These are phyloP conservation scores for Rhodeus uyekii DNA, from an alignment of 2,797 vertebrate species.

Conservation along the genomic window DNA sequence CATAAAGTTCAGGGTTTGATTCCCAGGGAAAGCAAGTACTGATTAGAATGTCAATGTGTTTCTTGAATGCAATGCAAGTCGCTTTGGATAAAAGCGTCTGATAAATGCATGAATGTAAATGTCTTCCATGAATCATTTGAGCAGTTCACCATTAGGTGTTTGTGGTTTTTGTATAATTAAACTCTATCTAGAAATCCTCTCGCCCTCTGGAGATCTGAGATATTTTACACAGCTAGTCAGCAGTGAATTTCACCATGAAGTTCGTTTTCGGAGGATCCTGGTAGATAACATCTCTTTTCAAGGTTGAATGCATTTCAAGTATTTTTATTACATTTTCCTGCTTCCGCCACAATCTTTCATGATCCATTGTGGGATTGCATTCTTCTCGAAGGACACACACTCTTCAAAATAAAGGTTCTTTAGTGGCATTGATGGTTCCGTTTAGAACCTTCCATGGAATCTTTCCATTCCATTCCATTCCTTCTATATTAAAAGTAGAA, in stretches of 20 bases:
- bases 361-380: background rate
- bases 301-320: background rate
- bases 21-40: too few species aligned
- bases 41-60: too few species aligned
- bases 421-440: background rate
- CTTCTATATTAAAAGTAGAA: too few species aligned
- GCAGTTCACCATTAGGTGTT: background rate
- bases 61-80: too few species aligned
- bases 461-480: too few species aligned
- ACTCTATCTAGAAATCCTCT: background rate
- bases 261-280: background rate
- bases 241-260: background rate
- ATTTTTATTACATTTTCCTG: background rate
- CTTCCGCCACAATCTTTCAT: background rate
- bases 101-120: too few species aligned
- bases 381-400: background rate
- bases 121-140: background rate
- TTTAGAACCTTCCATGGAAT: too few species aligned
- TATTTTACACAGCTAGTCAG: too few species aligned
- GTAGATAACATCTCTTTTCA: background rate
- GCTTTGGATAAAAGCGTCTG: too few species aligned
- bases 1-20: too few species aligned
- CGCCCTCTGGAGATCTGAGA: slow-evolving; percentile 15
- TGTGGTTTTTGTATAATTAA: background rate
- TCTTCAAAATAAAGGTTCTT: background rate